These are phyloP conservation scores for Rhombomys opimus DNA, from an alignment of 2,113 vertebrate genomes.

Conservation along the genomic window DNA sequence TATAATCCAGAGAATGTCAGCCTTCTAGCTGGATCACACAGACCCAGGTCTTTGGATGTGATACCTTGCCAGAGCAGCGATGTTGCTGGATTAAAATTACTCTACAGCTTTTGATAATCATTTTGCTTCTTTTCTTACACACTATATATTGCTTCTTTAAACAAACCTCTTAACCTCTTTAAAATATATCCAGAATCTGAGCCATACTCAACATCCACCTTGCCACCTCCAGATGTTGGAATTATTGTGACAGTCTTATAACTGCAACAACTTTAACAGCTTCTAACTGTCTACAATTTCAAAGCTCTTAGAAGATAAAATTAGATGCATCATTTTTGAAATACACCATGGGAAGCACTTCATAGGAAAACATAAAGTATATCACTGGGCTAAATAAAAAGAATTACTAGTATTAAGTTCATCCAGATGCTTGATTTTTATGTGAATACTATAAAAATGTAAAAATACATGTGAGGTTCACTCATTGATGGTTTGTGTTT, in stretches of 20 bases:
- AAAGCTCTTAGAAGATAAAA: neutral
- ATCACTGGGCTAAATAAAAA: neutral
- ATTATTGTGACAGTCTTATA: neutral
- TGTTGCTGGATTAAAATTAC: too few species aligned
- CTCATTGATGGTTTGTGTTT: neutral
- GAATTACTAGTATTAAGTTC: neutral
- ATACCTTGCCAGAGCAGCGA: too few species aligned
- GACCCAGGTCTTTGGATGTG: too few species aligned
- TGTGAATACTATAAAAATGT: neutral
- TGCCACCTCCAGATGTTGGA: neutral
- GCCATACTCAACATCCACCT: neutral
- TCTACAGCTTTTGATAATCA: neutral
- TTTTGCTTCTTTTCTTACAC: neutral
- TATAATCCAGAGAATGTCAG: too few species aligned
- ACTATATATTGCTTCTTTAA: neutral
- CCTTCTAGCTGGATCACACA: too few species aligned
- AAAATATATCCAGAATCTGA: neutral
- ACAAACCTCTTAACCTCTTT: neutral
- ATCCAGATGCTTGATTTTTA: neutral
- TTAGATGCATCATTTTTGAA: neutral
- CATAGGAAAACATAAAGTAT: neutral
- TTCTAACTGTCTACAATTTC: too few species aligned
- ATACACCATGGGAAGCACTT: neutral
- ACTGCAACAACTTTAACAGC: neutral
- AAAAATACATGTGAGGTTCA: neutral